A percentile compares a stretch with the other conserved stretches of the same genome.
Evolutionary conservation across 2,888 invertebrate species (phyloP).

Genomic region (Macrophya alboannulata): DNA sequence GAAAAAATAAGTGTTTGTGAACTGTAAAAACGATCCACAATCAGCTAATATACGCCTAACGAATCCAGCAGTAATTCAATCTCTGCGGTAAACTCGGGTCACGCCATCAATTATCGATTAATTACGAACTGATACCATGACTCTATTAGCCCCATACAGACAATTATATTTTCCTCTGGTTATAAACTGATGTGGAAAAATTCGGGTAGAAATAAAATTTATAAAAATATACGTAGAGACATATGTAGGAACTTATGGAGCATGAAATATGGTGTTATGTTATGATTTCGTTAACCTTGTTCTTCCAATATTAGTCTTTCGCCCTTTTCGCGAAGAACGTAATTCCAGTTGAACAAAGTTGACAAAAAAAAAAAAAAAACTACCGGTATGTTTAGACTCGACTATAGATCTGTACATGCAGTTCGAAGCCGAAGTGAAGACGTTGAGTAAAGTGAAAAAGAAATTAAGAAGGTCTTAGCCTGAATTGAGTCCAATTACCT

Average conservation of each 20-base stretch:
- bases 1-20: neutral
- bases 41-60: conserved; percentile 17
- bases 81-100: neutral
- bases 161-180: neutral
- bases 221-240: neutral
- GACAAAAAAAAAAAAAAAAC: neutral
- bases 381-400: neutral
- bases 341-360: neutral
- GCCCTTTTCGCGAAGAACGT: neutral
- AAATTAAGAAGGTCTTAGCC: neutral
- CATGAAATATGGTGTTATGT: neutral
- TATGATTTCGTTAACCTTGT: neutral
- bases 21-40: neutral
- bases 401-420: neutral
- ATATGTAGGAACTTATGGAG: neutral
- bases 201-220: neutral
- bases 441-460: neutral
- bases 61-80: conserved; percentile 34
- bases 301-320: neutral
- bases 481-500: neutral
- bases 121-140: conserved; percentile 38
- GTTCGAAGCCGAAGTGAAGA: neutral
- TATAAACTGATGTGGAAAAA: neutral
- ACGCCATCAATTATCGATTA: conserved; percentile 29
- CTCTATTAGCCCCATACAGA: conserved; percentile 24